Evolutionary conservation across 2,888 invertebrate genomes (phyloP), one percentile per base, ranked within the genome.

Genomic region (Salpingus planirostris): DNA sequence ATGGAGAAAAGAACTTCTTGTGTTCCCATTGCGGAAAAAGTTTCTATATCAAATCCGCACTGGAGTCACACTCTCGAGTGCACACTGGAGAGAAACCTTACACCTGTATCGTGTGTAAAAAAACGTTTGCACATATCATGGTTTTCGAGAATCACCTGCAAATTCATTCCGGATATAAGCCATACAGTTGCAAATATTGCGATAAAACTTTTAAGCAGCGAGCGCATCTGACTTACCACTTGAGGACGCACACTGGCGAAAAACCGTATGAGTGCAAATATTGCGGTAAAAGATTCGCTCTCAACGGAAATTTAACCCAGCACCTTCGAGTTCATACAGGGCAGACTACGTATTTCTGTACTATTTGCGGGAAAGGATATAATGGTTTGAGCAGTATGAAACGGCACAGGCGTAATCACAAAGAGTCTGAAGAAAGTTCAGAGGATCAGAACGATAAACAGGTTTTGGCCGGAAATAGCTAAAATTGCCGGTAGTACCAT

Each of bases 321-420:
- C 66, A 66, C 39, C 45, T 57, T 22, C 54, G 62, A 31, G 64
- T 60, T 2, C 65, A 66, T 34, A 65, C 62, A 23, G 65, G 63
- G 28, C 62, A 63, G 36, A 57, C 61, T n/a, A 64, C 65, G 5
- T 62, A 56, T 29, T 56, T 59, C 55, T 66, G 66, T 31, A 55
- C 59, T 2, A 56, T 63, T 15, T 66, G 65, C 38, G 57, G 60
- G 25, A 64, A 60, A 37, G 64, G 62, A 5, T 47, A 44, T 18
- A 38, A 40, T 4, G 42, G 44, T 31, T 44, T 42, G 3, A 39
- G 44, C 24, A 43, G 40, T 31, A 36, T 46, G 33, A 47, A 47
- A 25, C 44, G 46, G 27, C 47, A 47, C 25, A 30, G 28, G 12
- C 40, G 40, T 31, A 42, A 36, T 8, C 45, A 43, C n/a, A n/a